phyloP scores from a whole-genome alignment of 2,797 vertebrate genomes.

The Telmatherina bonti region DNA sequence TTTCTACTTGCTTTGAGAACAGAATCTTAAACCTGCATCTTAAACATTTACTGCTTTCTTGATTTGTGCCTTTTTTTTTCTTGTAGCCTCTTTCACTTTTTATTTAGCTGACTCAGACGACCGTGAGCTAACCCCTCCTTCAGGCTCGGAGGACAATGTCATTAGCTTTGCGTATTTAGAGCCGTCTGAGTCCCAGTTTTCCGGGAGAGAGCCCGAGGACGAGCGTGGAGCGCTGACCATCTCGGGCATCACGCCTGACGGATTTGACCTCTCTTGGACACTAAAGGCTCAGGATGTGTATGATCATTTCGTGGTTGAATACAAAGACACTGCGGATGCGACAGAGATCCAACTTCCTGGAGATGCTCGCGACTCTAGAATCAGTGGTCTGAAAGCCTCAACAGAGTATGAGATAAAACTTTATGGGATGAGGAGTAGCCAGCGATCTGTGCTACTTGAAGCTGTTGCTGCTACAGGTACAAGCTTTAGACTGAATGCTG shows the following conservation, averaged over 20 bases:
- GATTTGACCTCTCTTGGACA: constrained; percentile 76
- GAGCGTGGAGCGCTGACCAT: constrained; percentile 63
- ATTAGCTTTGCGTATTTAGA: constrained; percentile 79
- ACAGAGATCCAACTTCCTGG: constrained; percentile 69
- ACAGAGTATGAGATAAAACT: constrained; percentile 80
- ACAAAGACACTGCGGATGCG: constrained; percentile 68
- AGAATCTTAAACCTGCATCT: background rate
- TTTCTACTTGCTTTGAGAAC: background rate
- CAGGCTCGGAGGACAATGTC: constrained; percentile 74
- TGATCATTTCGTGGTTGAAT: constrained; percentile 73
- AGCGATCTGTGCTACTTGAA: constrained; percentile 74
- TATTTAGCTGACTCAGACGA: constrained; percentile 78
- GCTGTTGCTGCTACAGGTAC: constrained; percentile 83
- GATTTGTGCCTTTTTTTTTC: constrained; percentile 64
- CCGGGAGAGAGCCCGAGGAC: constrained; percentile 63
- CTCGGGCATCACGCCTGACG: constrained; percentile 67
- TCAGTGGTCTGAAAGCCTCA: constrained; percentile 72
- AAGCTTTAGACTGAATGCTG: constrained; percentile 42
- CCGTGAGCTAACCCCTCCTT: constrained; percentile 65
- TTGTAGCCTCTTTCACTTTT: constrained; percentile 82
- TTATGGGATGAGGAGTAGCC: constrained; percentile 74
- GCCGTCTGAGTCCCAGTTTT: constrained; percentile 57
- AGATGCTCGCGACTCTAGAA: constrained; percentile 67
- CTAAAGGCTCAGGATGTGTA: constrained; percentile 55
- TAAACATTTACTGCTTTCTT: constrained; percentile 29